A percentile compares a stretch with the other conserved stretches of the same genome.
These are phyloP conservation scores for Cylindroiulus punctatus DNA, from an alignment of 2,888 invertebrate genomes.

Conservation along the genomic window DNA sequence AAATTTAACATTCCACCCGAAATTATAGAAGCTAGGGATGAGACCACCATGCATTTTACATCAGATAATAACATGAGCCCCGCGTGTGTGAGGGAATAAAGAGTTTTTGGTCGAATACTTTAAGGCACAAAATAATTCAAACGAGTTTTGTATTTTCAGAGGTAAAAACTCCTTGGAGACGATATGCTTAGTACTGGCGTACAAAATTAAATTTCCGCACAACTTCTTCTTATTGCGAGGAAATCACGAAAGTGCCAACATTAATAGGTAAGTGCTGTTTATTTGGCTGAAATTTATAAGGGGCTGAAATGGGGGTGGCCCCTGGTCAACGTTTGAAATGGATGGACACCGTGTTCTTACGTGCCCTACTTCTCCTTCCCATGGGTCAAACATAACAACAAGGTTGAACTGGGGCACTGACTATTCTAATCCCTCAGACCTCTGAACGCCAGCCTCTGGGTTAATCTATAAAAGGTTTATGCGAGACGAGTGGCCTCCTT, in stretches of 20 bases:
- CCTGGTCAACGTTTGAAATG: slow-evolving; percentile 14
- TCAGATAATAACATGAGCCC: background rate
- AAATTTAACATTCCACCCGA: slow-evolving; percentile 20
- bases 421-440: background rate
- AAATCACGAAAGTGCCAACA: slow-evolving; percentile 71
- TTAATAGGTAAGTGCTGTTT: slow-evolving; percentile 67
- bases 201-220: slow-evolving; percentile 71
- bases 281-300: background rate
- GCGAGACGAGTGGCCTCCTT: background rate
- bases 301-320: background rate
- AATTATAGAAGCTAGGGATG: background rate
- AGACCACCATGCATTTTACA: slow-evolving; percentile 7
- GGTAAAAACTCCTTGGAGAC: slow-evolving; percentile 69
- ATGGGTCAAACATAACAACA: background rate
- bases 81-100: background rate
- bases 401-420: background rate
- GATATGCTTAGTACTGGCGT: slow-evolving; percentile 69
- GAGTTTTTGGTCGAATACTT: background rate
- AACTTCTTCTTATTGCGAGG: slow-evolving; percentile 71
- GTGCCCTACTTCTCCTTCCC: slow-evolving; percentile 3
- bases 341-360: slow-evolving; percentile 21
- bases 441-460: background rate
- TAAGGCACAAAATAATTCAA: background rate
- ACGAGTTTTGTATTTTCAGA: slow-evolving; percentile 62
- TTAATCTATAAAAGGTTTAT: background rate